These are phyloP conservation scores for Malacoraja senta DNA, from an alignment of 2,797 vertebrate species.

Conservation along the genomic window DNA sequence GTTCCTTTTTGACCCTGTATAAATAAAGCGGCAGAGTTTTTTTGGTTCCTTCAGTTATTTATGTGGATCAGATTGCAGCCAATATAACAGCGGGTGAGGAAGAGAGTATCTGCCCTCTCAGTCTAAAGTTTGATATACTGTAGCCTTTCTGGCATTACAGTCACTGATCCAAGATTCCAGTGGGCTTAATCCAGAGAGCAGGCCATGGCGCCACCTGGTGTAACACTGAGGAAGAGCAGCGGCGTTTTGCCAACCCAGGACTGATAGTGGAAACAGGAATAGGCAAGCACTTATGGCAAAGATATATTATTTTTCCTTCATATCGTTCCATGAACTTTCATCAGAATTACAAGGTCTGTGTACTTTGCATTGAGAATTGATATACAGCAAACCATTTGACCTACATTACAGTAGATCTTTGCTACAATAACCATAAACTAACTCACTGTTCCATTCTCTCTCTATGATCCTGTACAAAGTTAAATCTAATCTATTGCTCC, in stretches of 20 bases:
- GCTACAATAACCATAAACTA: background rate
- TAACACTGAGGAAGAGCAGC: background rate
- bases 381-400: background rate
- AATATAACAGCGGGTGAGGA: background rate
- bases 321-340: too few relatives aligned
- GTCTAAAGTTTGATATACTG: background rate
- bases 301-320: background rate
- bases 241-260: background rate
- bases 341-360: background rate
- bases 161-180: background rate
- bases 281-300: background rate
- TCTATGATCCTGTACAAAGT: background rate
- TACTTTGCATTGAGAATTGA: background rate
- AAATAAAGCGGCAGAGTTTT: background rate
- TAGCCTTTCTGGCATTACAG: background rate
- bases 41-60: slow-evolving; percentile 12
- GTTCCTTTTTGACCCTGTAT: background rate
- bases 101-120: background rate
- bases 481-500: background rate
- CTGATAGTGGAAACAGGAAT: background rate
- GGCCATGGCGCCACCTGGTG: slow-evolving; percentile 18
- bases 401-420: background rate
- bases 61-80: background rate
- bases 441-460: background rate
- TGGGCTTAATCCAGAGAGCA: background rate